Evolutionary conservation across 2,888 invertebrate genomes (phyloP), one percentile per base, ranked within the genome.

Genomic region (Drosophila paramelanica): DNA sequence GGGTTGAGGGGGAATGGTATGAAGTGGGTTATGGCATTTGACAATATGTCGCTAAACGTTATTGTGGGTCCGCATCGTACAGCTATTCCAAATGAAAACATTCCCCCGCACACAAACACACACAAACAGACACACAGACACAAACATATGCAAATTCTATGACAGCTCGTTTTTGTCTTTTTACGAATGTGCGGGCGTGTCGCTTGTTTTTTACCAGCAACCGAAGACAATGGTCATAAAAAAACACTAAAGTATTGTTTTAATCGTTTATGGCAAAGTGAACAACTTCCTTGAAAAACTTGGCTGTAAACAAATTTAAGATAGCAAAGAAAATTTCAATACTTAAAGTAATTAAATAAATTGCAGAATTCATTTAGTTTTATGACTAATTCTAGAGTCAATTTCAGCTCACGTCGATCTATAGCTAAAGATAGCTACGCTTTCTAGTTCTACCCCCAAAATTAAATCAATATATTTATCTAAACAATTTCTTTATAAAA

Each of bases 161-260:
- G 8, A 31, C 31, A 31, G 8, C 8, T 36, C 11, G 3, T 13
- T 13, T 36, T 36, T 13, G 36, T 36, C 36, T 36, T 36, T 36
- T 31, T 13, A 5, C 36, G 36, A 23, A 36, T 49, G 61, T 65
- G 81, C 66, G 84, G 87, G 84, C 80, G 87, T 77, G 73, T 59
- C 81, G 45, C 27, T 55, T 17, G 20, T 55, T 23, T 23, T 47
- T 39, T 7, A 51, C 14, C 33, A 38, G 47, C 27, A 27, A 20
- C 17, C 25, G 25, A 47, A 73, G 13, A 47, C 56, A 55, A 61
- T 53, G 46, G 49, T 52, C 47, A 71, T 25, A 49, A 50, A 46
- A 23, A 46, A 36, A 47, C 47, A 3, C 31, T 36, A 38, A 45
- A 53, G 36, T 55, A 27, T 68, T 65, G 53, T 57, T 62, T 36